Base-by-base conservation (phyloP, 2,888 invertebrate species). In the Napeogenes sylphis region DNA sequence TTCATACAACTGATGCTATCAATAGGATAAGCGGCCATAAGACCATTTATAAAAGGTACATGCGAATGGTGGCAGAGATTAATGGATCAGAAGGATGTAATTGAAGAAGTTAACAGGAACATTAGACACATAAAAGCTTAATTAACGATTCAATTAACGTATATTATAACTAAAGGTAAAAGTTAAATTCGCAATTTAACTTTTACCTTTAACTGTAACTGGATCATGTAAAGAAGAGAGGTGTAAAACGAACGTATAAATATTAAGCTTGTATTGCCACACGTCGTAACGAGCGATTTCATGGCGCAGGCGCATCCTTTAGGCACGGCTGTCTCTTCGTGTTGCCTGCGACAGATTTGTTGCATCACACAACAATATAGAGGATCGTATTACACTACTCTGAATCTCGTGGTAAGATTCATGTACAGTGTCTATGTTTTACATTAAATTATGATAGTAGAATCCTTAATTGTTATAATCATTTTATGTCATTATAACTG, bases 331-430 rank as follows among this genome's bases (percentile, higher is more conserved):
- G 86, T 86, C 81, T 83, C 81, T 82, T 84, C 78, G 73, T 21
- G 21, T 21, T 21, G 21, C 81, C 73, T 81, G 81, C 82, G 85
- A 86, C 85, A 85, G 79, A 84, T 82, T 76, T 75, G 79, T 87
- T 88, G 83, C 88, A 79, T 85, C 84, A 86, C 79, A 76, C 72
- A 14, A 82, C 82, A 84, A 81, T 82, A 82, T 79, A 75, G 21
- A 21, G 78, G 83, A 85, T 87, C 82, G 85, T 84, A 87, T 89
- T 87, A 89, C 89, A 85, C 82, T 87, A 87, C 80, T 83, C 87
- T 82, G 80, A 81, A 85, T 89, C 81, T 77, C 81, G 81, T 85
- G 84, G 83, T 85, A 30, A 51, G 10, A 42, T 42, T 42, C 42
- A 42, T 42, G 8, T 8, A 38, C 42, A 42, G 10, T 42, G 12